Evolutionary conservation across 1,140 invertebrate genomes (phyloP).

Genomic region (Linepithema humile): DNA sequence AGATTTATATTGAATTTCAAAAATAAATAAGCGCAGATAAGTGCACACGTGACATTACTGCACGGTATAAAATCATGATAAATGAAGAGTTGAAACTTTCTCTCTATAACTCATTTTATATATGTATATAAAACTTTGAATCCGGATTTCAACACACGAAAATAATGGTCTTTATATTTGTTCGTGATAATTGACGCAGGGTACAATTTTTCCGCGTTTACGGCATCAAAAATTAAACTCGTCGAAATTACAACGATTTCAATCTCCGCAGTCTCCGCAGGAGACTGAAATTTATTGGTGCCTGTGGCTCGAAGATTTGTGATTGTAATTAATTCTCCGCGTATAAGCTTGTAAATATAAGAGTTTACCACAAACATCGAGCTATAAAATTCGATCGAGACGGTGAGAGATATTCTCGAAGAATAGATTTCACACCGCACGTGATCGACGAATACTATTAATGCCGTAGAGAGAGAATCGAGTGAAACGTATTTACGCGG

Average conservation of each 20-base stretch:
- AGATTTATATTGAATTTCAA: slow-evolving; percentile 28
- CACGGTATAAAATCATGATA: not conserved
- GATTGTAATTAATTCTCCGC: slow-evolving; percentile 22
- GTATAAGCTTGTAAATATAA: not conserved
- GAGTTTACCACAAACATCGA: slow-evolving; percentile 14
- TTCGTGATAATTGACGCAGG: too few species aligned
- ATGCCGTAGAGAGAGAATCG: not conserved
- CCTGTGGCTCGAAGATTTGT: not conserved
- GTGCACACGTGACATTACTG: not conserved
- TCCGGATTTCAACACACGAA: not conserved
- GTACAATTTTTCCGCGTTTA: not conserved
- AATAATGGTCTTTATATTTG: not conserved
- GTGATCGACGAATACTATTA: not conserved
- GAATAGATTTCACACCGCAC: slow-evolving; percentile 19
- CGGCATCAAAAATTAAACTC: not conserved
- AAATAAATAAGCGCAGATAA: slow-evolving; percentile 5
- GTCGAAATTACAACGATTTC: not conserved
- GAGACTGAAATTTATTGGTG: not conserved
- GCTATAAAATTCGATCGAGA: slow-evolving; percentile 6
- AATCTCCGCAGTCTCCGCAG: not conserved
- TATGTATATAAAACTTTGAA: too few species aligned
- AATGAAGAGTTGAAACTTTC: not conserved
- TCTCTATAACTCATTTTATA: too few species aligned
- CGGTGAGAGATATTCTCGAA: slow-evolving; percentile 35
- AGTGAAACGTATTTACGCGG: not conserved